Base-by-base conservation (phyloP, 2,797 vertebrate species). In the Hemitrygon akajei region DNA sequence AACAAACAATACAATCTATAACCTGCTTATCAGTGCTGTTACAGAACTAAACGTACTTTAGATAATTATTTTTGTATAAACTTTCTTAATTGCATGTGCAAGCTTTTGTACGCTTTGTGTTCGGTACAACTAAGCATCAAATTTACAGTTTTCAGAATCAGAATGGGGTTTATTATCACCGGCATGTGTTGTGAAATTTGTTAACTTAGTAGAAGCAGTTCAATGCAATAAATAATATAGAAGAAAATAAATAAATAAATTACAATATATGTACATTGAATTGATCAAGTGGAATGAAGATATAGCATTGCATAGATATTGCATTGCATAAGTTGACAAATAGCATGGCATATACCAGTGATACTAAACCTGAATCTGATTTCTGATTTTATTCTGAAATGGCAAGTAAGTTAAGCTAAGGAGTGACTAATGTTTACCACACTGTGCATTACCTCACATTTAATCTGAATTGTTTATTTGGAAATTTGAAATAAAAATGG, bases 11-110 rank as follows among this genome's bases (percentile, higher is more conserved):
- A 2, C n/a, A 37, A 69, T 89, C 86, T 89, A 34, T 34, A 63
- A 66, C 7, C 18, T 69, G 86, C 86, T 89, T 89, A 89, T 89
- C 86, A 69, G 60, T 89, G 63, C 69, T 69, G n/a, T 37, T 69
- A 89, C 20, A 79, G 77, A n/a, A 79, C 16, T 37, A 89, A 69
- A 89, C 86, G 69, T 66, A 89, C 66, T 84, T 22, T 60, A 60
- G 47, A 86, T n/a, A 86, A 86, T 86, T 89, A 18, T 37, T 20
- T 37, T 7, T 89, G 14, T 69, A 16, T 89, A 34, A 63, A 66
- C 60, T 66, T 34, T 63, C 60, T 89, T 34, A 66, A 66, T 87
- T 27, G 60, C 84, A 66, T 0, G 63, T 25, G 58, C 18, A 37
- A 10, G 86, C 63, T 69, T 16, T 20, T 66, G 4, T 80, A 34